phyloP scores from a whole-genome alignment of 2,888 invertebrate genomes.

The Drosophila paucipuncta region DNA sequence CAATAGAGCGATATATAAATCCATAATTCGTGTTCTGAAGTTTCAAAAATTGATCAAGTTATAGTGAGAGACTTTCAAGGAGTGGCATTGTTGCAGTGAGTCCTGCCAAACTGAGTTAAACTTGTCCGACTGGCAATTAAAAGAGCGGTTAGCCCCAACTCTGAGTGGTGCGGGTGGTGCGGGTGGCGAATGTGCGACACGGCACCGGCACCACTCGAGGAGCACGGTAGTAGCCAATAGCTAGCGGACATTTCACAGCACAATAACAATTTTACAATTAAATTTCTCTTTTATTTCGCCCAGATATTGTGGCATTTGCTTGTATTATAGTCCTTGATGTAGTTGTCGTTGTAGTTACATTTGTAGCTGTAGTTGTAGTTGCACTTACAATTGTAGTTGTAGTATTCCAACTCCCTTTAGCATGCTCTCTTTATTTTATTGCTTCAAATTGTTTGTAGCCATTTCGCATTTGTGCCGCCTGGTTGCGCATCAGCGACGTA shows the following conservation, averaged over 20 bases:
- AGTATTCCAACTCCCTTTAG: constrained; percentile 22
- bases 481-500: constrained; percentile 77
- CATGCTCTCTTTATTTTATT: constrained; percentile 79
- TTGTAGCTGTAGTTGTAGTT: constrained; percentile 24
- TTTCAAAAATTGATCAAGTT: constrained; percentile 35
- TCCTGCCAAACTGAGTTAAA: constrained; percentile 9
- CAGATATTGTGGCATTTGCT: constrained; percentile 62
- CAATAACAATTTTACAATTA: constrained; percentile 79
- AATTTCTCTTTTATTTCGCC: constrained; percentile 73
- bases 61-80: constrained; percentile 6
- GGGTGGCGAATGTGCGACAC: constrained; percentile 37
- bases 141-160: constrained; percentile 34
- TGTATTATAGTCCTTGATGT: constrained; percentile 30
- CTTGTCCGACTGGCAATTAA: constrained; percentile 58
- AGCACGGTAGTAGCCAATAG: constrained; percentile 20
- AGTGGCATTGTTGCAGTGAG: constrained; percentile 31
- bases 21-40: not conserved
- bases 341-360: constrained; percentile 24
- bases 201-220: constrained; percentile 39
- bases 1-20: not conserved
- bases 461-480: constrained; percentile 80
- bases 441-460: constrained; percentile 80
- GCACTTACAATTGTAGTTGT: constrained; percentile 36
- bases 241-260: constrained; percentile 51
- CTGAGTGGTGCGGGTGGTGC: constrained; percentile 1